Conservation (phyloP, 2,113 vertebrate species). For the Tachuris rubrigastra region DNA sequence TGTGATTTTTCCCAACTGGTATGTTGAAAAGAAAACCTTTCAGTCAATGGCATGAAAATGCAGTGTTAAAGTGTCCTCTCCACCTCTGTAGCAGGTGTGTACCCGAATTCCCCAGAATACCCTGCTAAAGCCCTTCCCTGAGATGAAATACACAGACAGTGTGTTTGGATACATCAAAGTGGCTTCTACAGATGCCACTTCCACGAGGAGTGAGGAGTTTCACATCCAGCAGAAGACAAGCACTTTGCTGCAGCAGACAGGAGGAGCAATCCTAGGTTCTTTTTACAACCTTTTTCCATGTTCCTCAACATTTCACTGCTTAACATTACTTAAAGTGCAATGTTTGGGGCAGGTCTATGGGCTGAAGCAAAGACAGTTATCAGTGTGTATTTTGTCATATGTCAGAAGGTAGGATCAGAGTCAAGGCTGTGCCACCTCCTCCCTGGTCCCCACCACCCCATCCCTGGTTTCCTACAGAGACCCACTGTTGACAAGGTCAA, state of each 20-base stretch:
- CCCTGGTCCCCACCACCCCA: not conserved
- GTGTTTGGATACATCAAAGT: not conserved
- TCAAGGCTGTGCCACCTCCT: not conserved
- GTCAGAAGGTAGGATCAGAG: not conserved
- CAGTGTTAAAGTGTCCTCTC: not conserved
- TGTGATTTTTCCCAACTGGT: not conserved
- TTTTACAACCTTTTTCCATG: not conserved
- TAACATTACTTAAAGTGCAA: not conserved
- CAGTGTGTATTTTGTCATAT: not conserved
- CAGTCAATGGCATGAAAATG: not conserved
- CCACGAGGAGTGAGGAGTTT: fast-evolving
- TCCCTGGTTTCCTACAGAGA: not conserved
- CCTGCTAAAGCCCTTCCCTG: not conserved
- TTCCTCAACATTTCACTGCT: not conserved
- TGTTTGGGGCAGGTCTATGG: not conserved
- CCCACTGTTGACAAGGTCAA: not conserved
- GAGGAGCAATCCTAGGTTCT: not conserved
- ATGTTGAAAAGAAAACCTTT: not conserved
- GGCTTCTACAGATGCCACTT: not conserved
- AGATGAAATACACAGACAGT: fast-evolving
- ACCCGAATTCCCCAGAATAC: not conserved
- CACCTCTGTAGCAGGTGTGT: not conserved
- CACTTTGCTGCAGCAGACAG: not conserved
- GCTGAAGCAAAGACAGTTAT: not conserved
- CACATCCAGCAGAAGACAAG: not conserved